Evolutionary conservation across 37 sponge, comb jelly and placozoan species (phyloP), one percentile per base, ranked within the genome.

Genomic region (Ianthella basta): DNA sequence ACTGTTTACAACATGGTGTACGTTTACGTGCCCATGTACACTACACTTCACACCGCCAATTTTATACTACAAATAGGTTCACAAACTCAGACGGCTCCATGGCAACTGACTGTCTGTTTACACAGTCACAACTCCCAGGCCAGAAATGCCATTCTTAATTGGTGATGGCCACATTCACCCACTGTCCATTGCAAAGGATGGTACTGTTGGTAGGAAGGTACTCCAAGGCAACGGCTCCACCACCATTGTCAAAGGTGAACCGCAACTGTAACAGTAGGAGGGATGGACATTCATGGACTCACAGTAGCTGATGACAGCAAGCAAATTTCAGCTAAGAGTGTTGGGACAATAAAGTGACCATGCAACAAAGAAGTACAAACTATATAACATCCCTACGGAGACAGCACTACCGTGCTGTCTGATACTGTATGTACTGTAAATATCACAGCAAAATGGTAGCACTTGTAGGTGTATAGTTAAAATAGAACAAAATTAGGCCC

Each of bases 1-100:
- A 44, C 18, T 57, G 21, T 24, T 16, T 60, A 88, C 61, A 36
- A 91, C 92, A 69, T 27, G 88, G 85, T 24, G 88, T 79, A 82
- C 92, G 88, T 44, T n/a, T n/a, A n/a, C n/a, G n/a, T n/a, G n/a
- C 92, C 92, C 54, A 88, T 44, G 55, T 82, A 92, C 21, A 92
- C 54, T n/a, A 88, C 83, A 33, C 72, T 50, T 20, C 35, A 73
- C 15, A 79, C 68, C 29, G 85, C 44, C 16, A n/a, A n/a, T n/a
- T n/a, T n/a, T n/a, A n/a, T n/a, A 85, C 69, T 21, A 82, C 59
- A 0, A 81, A 6, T 20, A 85, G 82, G 23, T 37, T 79, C 16
- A 35, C 27, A 55, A 60, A 81, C 14, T 24, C 74, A 29, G 81
- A 75, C 23, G 68, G 20, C 0, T n/a, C 4, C 21, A 20, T 56